phyloP scores from a whole-genome alignment of 2,113 vertebrate genomes.

The Ramphastos sulfuratus region DNA sequence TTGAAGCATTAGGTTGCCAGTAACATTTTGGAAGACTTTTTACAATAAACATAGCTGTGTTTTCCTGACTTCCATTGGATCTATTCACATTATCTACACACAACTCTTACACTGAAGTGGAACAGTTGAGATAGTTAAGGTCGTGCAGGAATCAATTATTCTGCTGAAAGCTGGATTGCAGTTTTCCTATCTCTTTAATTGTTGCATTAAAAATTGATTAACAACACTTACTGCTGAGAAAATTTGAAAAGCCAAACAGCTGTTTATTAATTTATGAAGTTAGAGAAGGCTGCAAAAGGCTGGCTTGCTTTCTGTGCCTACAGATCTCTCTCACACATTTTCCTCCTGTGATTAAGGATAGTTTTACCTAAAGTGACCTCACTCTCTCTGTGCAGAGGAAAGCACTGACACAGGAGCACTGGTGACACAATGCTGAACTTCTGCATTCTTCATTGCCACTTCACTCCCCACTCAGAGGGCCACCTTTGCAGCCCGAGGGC shows the following conservation, averaged over 20 bases:
- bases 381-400: neutral
- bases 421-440: neutral
- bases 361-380: slow-evolving; percentile 55
- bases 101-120: slow-evolving; percentile 16
- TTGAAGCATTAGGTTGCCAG: neutral
- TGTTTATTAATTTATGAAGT: slow-evolving; percentile 46
- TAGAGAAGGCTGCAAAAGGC: neutral
- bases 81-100: neutral
- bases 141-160: slow-evolving; percentile 55
- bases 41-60: neutral
- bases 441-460: neutral
- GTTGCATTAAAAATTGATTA: slow-evolving; percentile 69
- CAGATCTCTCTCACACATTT: neutral
- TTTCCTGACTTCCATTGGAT: neutral
- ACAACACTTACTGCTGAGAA: slow-evolving; percentile 57
- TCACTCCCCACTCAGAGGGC: accelerated
- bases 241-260: slow-evolving; percentile 46
- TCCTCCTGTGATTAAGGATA: neutral
- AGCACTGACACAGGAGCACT: neutral
- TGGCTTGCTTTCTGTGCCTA: neutral
- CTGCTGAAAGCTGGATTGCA: slow-evolving; percentile 18
- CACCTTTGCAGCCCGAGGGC: neutral
- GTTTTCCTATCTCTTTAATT: slow-evolving; percentile 37
- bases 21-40: neutral
- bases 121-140: neutral